Conservation (phyloP, 1,140 invertebrate species). For the Drosophila ironensis region DNA sequence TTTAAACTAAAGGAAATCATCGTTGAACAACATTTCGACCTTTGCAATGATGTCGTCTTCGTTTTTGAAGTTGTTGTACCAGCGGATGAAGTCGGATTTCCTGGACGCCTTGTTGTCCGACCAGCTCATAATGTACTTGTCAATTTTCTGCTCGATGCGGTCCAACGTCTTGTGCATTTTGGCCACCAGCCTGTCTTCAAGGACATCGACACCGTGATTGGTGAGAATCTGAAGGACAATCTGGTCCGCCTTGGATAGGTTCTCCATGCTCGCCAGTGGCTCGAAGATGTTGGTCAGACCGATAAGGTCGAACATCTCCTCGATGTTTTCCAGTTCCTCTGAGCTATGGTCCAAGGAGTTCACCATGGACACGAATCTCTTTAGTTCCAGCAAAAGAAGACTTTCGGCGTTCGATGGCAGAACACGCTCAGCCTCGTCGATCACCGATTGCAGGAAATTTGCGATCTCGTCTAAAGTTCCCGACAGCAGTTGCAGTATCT, state of each 20-base stretch:
- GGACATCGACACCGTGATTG: slow-evolving; percentile 16
- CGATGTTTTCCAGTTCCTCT: background rate
- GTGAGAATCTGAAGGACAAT: slow-evolving; percentile 8
- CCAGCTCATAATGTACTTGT: slow-evolving; percentile 8
- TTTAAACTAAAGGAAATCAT: background rate
- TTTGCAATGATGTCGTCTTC: background rate
- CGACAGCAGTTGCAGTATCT: slow-evolving; percentile 3
- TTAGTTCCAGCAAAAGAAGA: background rate
- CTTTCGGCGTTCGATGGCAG: background rate
- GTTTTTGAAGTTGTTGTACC: slow-evolving; percentile 6
- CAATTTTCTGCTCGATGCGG: slow-evolving; percentile 8
- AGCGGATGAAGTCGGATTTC: slow-evolving; percentile 1
- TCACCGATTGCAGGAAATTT: slow-evolving; percentile 20
- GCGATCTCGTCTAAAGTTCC: slow-evolving; percentile 3
- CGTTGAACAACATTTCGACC: background rate
- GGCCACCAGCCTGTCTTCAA: slow-evolving; percentile 6
- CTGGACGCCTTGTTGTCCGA: background rate
- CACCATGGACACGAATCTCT: slow-evolving; percentile 4
- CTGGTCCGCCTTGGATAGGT: background rate
- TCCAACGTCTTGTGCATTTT: background rate
- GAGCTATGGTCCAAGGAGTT: background rate
- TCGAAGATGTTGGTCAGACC: slow-evolving; percentile 15
- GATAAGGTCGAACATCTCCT: slow-evolving; percentile 15
- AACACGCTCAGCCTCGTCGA: slow-evolving; percentile 22
- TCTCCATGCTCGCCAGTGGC: background rate